A percentile compares a stretch with the other conserved stretches of the same genome.
phyloP scores from a whole-genome alignment of 2,113 vertebrate species.

The Gallinago paraguaiae region DNA sequence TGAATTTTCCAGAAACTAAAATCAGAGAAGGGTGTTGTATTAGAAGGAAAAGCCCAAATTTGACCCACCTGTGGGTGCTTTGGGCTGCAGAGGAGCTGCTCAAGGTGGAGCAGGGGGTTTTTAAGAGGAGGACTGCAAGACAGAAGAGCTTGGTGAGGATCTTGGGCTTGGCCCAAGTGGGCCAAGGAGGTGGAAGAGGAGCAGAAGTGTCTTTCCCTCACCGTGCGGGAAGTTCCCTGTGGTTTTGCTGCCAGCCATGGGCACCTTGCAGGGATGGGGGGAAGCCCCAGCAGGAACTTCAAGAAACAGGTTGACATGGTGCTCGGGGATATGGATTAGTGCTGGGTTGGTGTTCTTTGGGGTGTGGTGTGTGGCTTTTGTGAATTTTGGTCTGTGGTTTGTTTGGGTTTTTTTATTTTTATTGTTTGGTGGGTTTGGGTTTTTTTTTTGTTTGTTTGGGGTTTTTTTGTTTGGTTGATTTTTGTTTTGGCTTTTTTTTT shows the following conservation, averaged over 20 bases:
- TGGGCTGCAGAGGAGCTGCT: no score
- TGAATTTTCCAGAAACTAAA: not conserved
- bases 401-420: no score
- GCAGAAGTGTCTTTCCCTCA: not conserved
- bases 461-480: no score
- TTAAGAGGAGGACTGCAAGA: not conserved
- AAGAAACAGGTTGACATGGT: no score
- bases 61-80: not conserved
- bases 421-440: no score
- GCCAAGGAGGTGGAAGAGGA: not conserved
- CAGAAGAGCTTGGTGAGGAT: fast-evolving
- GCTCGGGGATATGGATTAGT: no score
- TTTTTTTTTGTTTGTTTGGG: no score
- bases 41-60: not conserved
- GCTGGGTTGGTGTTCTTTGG: no score
- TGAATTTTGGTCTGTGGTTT: no score
- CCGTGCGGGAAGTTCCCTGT: fast-evolving
- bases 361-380: no score
- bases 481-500: no score
- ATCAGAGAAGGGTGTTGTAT: not conserved
- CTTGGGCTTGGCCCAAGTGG: not conserved
- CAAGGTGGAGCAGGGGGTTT: fast-evolving
- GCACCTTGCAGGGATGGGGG: not conserved
- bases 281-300: not conserved
- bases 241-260: not conserved